Percentiles rank a stretch among this genome's conserved stretches.
Evolutionary conservation across 1,140 invertebrate genomes (phyloP).

Genomic region (Pogonomyrmex barbatus): DNA sequence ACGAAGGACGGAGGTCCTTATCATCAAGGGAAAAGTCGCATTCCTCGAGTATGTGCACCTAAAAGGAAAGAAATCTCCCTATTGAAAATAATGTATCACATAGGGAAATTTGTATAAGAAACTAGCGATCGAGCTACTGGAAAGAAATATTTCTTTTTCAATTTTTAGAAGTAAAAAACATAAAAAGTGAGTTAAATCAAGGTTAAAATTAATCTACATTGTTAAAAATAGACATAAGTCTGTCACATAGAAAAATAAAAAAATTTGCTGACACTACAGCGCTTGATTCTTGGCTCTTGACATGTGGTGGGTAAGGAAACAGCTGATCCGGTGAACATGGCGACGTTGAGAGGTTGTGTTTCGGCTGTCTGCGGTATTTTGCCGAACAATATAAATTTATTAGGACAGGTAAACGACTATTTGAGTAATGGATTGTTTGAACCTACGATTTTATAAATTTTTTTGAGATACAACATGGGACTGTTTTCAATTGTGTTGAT

Average conservation of each 20-base stretch:
- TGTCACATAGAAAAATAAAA: no score
- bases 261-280: no score
- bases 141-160: neutral
- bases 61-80: neutral
- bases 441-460: neutral
- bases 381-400: conserved; percentile 40
- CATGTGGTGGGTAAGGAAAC: neutral
- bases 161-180: neutral
- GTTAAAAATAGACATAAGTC: no score
- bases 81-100: neutral
- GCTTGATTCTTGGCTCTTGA: no score
- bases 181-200: no score
- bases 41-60: neutral
- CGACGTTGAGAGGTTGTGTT: conserved; percentile 52
- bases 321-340: conserved; percentile 69
- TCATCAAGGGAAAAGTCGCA: neutral
- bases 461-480: neutral
- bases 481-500: neutral
- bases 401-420: conserved; percentile 67
- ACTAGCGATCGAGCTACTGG: neutral
- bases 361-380: conserved; percentile 67
- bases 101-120: neutral
- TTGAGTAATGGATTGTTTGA: neutral
- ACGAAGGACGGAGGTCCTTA: neutral
- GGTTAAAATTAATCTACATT: no score